A percentile compares a stretch with the other conserved stretches of the same genome.
phyloP scores from a whole-genome alignment of 2,113 vertebrate species.

The Capra hircus region DNA sequence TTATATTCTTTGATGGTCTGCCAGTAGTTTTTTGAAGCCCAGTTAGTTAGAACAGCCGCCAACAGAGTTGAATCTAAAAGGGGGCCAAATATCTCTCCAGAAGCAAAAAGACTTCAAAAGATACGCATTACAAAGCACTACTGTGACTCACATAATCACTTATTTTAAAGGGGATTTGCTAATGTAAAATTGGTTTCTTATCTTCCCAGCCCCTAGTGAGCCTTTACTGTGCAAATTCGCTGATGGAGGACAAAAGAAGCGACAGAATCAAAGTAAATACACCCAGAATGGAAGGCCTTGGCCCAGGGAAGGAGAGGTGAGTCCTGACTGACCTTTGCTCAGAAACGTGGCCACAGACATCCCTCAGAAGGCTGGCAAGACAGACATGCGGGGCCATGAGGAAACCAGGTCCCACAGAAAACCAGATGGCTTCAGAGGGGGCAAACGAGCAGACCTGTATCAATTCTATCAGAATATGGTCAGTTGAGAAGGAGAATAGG shows the following conservation, averaged over 20 bases:
- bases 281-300: constrained; percentile 96
- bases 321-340: constrained; percentile 62
- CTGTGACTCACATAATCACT: constrained; percentile 73
- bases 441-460: not conserved
- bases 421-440: not conserved
- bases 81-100: constrained; percentile 82
- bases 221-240: constrained; percentile 99
- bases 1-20: constrained; percentile 85
- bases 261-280: constrained; percentile 98
- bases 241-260: constrained; percentile 97
- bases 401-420: constrained; percentile 26
- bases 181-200: constrained; percentile 80
- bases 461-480: not conserved
- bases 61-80: constrained; percentile 73
- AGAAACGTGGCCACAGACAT: constrained; percentile 16
- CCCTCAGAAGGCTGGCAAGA: not conserved
- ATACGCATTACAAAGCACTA: constrained; percentile 76
- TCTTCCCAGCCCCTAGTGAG: constrained; percentile 92
- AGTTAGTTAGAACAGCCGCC: constrained; percentile 78
- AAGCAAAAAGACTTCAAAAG: constrained; percentile 83
- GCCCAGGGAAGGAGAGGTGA: constrained; percentile 98
- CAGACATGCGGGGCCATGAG: not conserved
- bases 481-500: not conserved
- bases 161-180: constrained; percentile 72
- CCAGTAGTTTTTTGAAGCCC: constrained; percentile 83